A percentile compares a stretch with the other conserved stretches of the same genome.
phyloP scores from a whole-genome alignment of 2,113 vertebrate species.

The Carettochelys insculpta region DNA sequence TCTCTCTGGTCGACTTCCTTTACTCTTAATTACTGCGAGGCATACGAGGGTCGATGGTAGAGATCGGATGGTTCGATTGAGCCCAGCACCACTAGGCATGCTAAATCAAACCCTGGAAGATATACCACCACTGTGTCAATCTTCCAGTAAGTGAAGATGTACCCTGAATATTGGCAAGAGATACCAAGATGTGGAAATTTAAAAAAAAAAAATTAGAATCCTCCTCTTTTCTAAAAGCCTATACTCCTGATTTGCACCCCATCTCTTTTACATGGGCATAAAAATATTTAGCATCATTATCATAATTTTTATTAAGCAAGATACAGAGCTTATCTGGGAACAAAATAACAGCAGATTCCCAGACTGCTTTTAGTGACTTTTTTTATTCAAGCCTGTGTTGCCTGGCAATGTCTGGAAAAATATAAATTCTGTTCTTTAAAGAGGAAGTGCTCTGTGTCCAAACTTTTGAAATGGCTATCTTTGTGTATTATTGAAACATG shows the following conservation, averaged over 20 bases:
- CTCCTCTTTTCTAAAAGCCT: background rate
- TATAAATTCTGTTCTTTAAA: slow-evolving; percentile 68
- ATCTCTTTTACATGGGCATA: slow-evolving; percentile 22
- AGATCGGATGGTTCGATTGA: too few relatives aligned
- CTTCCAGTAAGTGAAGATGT: too few relatives aligned
- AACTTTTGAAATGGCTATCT: slow-evolving; percentile 61
- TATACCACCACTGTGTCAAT: too few relatives aligned
- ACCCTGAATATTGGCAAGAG: background rate
- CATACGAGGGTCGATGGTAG: too few relatives aligned
- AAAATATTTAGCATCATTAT: slow-evolving; percentile 22
- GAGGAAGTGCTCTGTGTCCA: slow-evolving; percentile 63
- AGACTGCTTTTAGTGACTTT: slow-evolving; percentile 72
- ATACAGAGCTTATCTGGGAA: slow-evolving; percentile 67
- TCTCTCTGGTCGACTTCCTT: too few relatives aligned
- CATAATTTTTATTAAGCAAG: slow-evolving; percentile 38
- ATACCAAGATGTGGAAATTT: background rate
- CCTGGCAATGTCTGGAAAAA: slow-evolving; percentile 72
- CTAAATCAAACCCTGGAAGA: too few relatives aligned
- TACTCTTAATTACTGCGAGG: too few relatives aligned
- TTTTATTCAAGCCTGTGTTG: slow-evolving; percentile 67
- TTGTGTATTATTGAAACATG: slow-evolving; percentile 60
- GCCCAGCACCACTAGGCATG: too few relatives aligned
- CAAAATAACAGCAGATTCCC: slow-evolving; percentile 71
- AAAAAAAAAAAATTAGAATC: background rate
- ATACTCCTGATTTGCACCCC: slow-evolving; percentile 24